Conservation (phyloP, 1,140 invertebrate species). For the Homalodisca vitripennis region DNA sequence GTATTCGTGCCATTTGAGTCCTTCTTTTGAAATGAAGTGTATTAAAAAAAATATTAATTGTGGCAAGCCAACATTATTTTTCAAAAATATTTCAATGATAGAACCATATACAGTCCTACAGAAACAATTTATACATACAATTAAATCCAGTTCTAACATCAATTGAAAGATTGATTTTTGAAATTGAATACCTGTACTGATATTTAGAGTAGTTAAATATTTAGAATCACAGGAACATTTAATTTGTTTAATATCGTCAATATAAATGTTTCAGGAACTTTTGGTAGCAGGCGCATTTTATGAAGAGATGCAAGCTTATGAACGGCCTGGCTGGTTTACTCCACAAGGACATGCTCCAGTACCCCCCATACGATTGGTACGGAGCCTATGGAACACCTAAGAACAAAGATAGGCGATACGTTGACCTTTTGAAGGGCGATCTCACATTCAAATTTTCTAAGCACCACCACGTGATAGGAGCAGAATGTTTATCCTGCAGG, state of each 20-base stretch:
- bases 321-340: constrained; percentile 75
- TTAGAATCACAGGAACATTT: neutral
- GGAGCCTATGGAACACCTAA: constrained; percentile 68
- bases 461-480: constrained; percentile 73
- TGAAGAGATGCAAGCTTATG: constrained; percentile 84
- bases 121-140: no score
- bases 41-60: no score
- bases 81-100: no score
- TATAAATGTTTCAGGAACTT: constrained; percentile 57
- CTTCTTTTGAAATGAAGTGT: no score
- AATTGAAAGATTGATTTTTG: no score
- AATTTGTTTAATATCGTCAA: neutral
- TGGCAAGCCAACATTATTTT: no score
- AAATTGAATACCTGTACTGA: no score
- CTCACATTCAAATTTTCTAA: constrained; percentile 78
- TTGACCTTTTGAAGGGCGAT: constrained; percentile 67
- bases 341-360: constrained; percentile 52
- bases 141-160: no score
- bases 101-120: no score
- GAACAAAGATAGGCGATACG: constrained; percentile 65
- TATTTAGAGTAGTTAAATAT: no score
- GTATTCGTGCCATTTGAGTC: no score
- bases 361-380: constrained; percentile 77
- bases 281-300: constrained; percentile 74
- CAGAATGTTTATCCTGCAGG: constrained; percentile 74